These are phyloP conservation scores for Acridotheres tristis DNA, from an alignment of 2,797 vertebrate species.

Conservation along the genomic window DNA sequence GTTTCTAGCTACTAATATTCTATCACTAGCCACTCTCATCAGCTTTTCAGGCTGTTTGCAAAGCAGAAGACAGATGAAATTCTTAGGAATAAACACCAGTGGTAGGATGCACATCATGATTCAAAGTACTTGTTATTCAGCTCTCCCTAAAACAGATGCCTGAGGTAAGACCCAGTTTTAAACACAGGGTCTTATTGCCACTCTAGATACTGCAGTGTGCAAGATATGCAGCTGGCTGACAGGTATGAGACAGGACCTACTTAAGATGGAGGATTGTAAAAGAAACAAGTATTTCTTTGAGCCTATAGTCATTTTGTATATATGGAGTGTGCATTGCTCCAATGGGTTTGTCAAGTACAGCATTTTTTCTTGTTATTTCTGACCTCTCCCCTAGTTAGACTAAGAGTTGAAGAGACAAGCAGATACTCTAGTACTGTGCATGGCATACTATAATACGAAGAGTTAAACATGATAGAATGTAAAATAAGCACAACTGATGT, in stretches of 20 bases:
- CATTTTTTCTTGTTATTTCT: not conserved
- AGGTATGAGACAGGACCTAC: not conserved
- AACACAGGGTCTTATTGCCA: not conserved
- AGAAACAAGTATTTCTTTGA: not conserved
- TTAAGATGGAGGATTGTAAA: not conserved
- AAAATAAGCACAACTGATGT: not conserved
- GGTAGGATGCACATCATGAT: not conserved
- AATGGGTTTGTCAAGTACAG: not conserved
- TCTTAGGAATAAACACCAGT: not conserved
- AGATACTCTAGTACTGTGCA: not conserved
- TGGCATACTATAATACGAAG: not conserved
- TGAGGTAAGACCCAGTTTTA: not conserved
- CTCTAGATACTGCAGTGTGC: not conserved
- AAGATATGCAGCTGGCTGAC: not conserved
- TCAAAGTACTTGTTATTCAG: not conserved
- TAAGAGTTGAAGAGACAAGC: not conserved
- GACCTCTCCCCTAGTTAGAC: not conserved
- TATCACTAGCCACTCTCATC: not conserved
- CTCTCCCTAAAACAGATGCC: not conserved
- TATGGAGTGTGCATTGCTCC: not conserved
- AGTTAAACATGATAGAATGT: not conserved
- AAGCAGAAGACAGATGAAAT: not conserved
- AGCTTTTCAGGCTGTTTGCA: not conserved
- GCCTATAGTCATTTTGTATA: not conserved
- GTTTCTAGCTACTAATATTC: not conserved